Evolutionary conservation across 2,113 vertebrate genomes (phyloP), one percentile per base, ranked within the genome.

Genomic region (Rhizomys pruinosus): DNA sequence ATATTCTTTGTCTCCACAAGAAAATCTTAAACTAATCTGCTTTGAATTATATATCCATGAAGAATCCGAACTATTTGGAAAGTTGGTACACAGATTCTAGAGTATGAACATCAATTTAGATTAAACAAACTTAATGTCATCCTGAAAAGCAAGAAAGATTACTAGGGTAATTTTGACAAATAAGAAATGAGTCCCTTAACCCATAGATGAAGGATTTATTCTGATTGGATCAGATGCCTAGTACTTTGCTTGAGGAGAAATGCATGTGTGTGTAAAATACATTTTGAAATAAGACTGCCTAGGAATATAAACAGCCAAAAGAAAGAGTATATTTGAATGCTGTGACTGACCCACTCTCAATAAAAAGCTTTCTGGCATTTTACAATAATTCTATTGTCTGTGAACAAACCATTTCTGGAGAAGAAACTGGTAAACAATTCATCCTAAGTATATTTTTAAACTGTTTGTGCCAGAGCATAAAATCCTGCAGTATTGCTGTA

Each of bases 311-410:
- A 76, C 16, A 42, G 25, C 47, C 47, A 52, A 52, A 52, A 5
- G 87, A 81, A 84, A 32, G 2, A 22, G 78, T 79, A 66, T 27
- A 22, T 34, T 27, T 27, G n/a, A 80, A 12, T 44, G 57, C 52
- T 85, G 55, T 79, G n/a, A 12, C 64, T 55, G 34, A 57, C 37
- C 20, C 1, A 78, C 39, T 11, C 68, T 61, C 71, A 72, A 63
- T 29, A 66, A 84, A 93, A 68, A 73, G 7, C 1, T 84, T 73
- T 84, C 39, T 91, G 57, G 13, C 44, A 82, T 82, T 90, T 90
- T 29, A 37, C 13, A 93, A 63, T 80, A 52, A 52, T 11, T 11
- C 47, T 52, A 11, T 52, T 52, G 47, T 52, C 47, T 7, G 47
- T 52, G 47, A 52, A 11, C 47, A 52, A 52, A 52, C 47, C 47